These are phyloP conservation scores for Eurypyga helias DNA, from an alignment of 2,113 vertebrate species.

Conservation along the genomic window DNA sequence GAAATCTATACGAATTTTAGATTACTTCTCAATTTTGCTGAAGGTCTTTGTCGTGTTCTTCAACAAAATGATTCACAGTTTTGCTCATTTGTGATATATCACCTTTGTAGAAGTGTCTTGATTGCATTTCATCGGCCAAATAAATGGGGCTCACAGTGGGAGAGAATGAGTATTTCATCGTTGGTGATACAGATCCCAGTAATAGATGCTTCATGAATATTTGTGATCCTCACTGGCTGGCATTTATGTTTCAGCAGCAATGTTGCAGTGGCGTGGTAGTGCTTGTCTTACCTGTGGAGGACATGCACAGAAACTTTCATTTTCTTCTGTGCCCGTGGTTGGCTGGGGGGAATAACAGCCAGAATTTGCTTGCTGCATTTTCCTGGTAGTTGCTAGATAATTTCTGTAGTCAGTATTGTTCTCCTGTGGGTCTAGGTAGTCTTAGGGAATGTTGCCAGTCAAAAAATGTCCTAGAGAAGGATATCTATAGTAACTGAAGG, in stretches of 20 bases:
- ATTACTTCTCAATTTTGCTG: neutral
- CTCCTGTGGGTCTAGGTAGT: neutral
- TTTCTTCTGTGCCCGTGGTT: neutral
- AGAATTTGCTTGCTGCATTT: neutral
- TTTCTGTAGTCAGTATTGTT: neutral
- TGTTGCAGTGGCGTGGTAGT: neutral
- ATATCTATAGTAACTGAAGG: neutral
- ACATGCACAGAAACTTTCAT: neutral
- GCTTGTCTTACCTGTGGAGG: neutral
- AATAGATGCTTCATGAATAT: neutral
- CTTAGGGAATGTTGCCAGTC: neutral
- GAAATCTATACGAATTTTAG: neutral
- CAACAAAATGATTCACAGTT: neutral
- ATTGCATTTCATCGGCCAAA: neutral
- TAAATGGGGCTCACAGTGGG: neutral
- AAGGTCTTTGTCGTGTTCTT: neutral
- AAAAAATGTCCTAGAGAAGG: neutral
- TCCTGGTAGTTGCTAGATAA: neutral
- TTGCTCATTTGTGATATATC: neutral
- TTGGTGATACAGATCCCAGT: neutral
- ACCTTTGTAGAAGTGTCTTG: neutral
- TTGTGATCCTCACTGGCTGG: neutral
- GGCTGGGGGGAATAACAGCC: neutral
- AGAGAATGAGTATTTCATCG: neutral
- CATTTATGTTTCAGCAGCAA: neutral